Evolutionary conservation across 2,113 vertebrate species (phyloP), one percentile per base, ranked within the genome.

Genomic region (Cinclus cinclus): DNA sequence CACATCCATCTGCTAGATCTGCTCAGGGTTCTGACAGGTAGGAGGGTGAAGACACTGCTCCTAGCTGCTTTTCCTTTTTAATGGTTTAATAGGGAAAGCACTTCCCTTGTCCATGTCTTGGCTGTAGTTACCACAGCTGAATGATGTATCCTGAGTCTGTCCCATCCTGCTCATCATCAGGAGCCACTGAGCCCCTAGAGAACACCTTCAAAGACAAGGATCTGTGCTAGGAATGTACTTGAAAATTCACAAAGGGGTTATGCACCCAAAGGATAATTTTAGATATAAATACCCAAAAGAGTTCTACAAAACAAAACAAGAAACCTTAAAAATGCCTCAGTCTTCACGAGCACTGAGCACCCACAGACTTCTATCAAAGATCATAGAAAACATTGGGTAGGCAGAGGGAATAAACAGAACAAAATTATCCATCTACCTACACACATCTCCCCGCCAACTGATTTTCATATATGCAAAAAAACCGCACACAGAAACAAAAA

Each of bases 271-370:
- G 27, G 44, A 46, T 35, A n/a, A 64, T 46, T 96, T 90, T 65
- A 87, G 84, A 70, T 83, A 35, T 31, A 60, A 85, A 91, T 21
- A 69, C 27, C 46, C 79, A 52, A 49, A 44, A 73, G 31, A 90
- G 19, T 37, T 92, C 86, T 80, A 63, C 47, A 81, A 92, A 95
- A 77, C 63, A 73, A 95, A 96, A 88, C 85, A 75, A 88, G 87
- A 94, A 94, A 85, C 88, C 90, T 96, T 94, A 95, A 91, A 96
- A 94, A 84, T 85, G 89, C 84, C 92, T 95, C 94, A 93, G 75
- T 80, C 93, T 95, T 94, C 87, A 96, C 84, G 95, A 95, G 93
- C 92, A 95, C 90, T 96, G 87, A 95, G 85, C 92, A 96, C 92
- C 71, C 92, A 88, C 77, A 93, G 88, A 92, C 92, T 96, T 92